phyloP scores from a whole-genome alignment of 2,797 vertebrate genomes.

The Notamacropus eugenii region DNA sequence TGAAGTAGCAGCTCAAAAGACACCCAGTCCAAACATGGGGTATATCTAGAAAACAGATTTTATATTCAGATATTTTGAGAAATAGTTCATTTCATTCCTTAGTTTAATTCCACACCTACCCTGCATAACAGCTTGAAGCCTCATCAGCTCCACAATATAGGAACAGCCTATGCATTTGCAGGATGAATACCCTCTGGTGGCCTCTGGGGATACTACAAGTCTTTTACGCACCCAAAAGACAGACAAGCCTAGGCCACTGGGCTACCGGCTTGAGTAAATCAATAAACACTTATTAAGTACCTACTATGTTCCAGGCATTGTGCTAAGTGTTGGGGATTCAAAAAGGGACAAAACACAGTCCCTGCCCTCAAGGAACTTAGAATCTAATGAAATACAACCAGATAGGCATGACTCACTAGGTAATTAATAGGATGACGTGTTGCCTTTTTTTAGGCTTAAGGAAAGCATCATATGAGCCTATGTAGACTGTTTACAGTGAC shows the following conservation, averaged over 20 bases:
- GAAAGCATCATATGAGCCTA: background rate
- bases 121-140: background rate
- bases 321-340: background rate
- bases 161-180: background rate
- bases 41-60: background rate
- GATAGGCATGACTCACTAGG: background rate
- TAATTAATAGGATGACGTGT: background rate
- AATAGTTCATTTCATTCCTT: background rate
- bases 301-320: background rate
- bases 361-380: background rate
- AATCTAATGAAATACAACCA: background rate
- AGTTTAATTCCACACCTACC: background rate
- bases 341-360: background rate
- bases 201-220: background rate
- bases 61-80: background rate
- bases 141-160: background rate
- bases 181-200: background rate
- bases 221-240: background rate
- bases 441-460: background rate
- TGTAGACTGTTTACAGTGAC: background rate
- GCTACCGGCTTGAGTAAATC: too few relatives aligned
- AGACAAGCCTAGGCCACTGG: background rate
- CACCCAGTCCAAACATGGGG: background rate
- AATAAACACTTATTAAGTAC: background rate
- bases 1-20: background rate